phyloP scores from a whole-genome alignment of 2,113 vertebrate species.

The Rhizomys pruinosus region DNA sequence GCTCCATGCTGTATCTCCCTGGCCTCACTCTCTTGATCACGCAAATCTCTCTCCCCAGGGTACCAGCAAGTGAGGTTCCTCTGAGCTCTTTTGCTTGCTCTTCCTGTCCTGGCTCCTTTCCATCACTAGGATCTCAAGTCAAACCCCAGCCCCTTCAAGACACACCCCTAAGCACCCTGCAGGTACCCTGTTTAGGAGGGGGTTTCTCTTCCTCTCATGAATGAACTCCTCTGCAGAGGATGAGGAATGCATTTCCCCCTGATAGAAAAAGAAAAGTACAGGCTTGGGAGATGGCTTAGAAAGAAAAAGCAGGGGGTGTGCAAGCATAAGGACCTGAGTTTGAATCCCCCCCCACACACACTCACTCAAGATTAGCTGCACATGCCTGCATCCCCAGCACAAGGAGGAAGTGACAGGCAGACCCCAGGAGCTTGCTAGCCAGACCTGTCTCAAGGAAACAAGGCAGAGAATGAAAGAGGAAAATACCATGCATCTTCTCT shows the following conservation, averaged over 20 bases:
- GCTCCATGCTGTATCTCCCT: neutral
- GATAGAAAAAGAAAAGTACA: constrained; percentile 13
- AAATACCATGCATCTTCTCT: neutral
- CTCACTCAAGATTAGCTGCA: fast-evolving
- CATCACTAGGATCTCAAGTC: neutral
- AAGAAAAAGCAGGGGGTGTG: neutral
- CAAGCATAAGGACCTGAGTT: neutral
- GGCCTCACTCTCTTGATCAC: neutral
- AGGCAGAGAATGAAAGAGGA: neutral
- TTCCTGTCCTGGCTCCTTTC: neutral
- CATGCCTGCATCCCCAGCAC: neutral
- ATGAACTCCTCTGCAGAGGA: neutral
- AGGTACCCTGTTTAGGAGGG: constrained; percentile 7
- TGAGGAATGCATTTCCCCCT: neutral
- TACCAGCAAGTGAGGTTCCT: fast-evolving
- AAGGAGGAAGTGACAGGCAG: neutral
- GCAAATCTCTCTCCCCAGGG: neutral
- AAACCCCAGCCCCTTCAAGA: neutral
- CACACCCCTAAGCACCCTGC: no score
- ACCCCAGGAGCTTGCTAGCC: neutral
- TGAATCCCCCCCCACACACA: no score
- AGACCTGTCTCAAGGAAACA: neutral
- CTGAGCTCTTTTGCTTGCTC: neutral
- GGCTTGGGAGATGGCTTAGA: neutral
- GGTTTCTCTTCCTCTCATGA: neutral